phyloP scores from a whole-genome alignment of 2,797 vertebrate genomes.

The Mormyrops attenuatus region DNA sequence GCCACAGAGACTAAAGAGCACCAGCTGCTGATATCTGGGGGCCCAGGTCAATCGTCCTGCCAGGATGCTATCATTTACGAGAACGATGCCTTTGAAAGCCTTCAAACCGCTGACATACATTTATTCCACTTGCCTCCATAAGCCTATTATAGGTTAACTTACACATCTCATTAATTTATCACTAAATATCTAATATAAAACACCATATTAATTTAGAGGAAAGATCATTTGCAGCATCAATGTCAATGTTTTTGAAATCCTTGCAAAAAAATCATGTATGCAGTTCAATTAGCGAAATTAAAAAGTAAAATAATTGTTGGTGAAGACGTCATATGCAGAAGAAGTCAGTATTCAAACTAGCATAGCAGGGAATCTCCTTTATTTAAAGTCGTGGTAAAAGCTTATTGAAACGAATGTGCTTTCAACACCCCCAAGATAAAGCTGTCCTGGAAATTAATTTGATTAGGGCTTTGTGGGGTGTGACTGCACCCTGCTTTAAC shows the following conservation, averaged over 20 bases:
- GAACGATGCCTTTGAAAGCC: constrained; percentile 41
- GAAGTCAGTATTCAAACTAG: background rate
- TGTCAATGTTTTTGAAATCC: background rate
- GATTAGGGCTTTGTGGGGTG: constrained; percentile 8
- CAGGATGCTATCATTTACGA: constrained; percentile 56
- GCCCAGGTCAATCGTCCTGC: constrained; percentile 60
- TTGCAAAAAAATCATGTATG: constrained; percentile 26
- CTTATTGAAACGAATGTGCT: background rate
- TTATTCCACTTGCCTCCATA: background rate
- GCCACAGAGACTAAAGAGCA: constrained; percentile 42
- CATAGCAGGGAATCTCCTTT: background rate
- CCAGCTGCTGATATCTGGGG: constrained; percentile 49
- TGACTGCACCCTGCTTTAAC: background rate
- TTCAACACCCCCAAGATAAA: constrained; percentile 4
- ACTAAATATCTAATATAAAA: background rate
- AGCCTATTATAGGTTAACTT: background rate
- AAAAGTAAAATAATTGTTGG: background rate
- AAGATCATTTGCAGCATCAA: background rate
- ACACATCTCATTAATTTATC: background rate
- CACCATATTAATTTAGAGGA: background rate
- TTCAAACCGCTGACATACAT: constrained; percentile 23
- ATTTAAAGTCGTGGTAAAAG: constrained; percentile 8
- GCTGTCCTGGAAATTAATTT: constrained; percentile 10
- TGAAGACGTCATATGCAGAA: background rate
- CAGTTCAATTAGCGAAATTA: background rate